A percentile compares a stretch with the other conserved stretches of the same genome.
These are phyloP conservation scores for Drosophila mettleri DNA, from an alignment of 2,888 invertebrate species.

Conservation along the genomic window DNA sequence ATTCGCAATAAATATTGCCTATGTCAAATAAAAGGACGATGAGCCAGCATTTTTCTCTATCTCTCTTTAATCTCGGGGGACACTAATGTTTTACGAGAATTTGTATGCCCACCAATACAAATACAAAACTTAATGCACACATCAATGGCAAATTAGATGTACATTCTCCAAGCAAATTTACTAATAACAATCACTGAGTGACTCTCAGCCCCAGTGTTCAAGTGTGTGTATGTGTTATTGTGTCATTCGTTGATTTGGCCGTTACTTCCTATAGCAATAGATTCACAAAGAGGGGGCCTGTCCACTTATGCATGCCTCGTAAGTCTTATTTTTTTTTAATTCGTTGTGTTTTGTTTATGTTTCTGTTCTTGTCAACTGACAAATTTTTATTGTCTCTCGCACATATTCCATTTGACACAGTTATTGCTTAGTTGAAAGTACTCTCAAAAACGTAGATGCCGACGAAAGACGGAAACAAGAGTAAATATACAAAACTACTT, in stretches of 20 bases:
- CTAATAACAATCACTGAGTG: slow-evolving; percentile 75
- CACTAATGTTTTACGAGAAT: slow-evolving; percentile 79
- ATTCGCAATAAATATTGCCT: slow-evolving; percentile 81
- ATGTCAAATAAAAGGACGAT: slow-evolving; percentile 80
- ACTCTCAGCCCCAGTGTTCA: slow-evolving; percentile 16
- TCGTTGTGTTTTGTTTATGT: slow-evolving; percentile 53
- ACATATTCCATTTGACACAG: slow-evolving; percentile 27
- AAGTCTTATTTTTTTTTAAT: slow-evolving; percentile 69
- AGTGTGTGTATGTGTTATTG: slow-evolving; percentile 15
- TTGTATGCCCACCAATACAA: slow-evolving; percentile 47
- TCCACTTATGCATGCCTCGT: slow-evolving; percentile 58
- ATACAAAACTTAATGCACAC: slow-evolving; percentile 71
- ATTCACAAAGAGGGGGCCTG: slow-evolving; percentile 49
- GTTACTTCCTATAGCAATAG: slow-evolving; percentile 76
- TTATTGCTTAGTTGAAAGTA: slow-evolving; percentile 74
- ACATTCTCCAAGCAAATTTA: slow-evolving; percentile 73
- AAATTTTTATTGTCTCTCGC: slow-evolving; percentile 71
- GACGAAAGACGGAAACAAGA: slow-evolving; percentile 43
- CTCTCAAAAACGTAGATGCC: slow-evolving; percentile 27
- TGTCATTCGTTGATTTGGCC: slow-evolving; percentile 64
- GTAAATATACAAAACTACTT: slow-evolving; percentile 67
- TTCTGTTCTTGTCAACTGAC: slow-evolving; percentile 61
- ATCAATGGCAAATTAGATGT: slow-evolving; percentile 78
- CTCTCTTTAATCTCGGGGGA: slow-evolving; percentile 73
- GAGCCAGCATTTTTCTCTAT: slow-evolving; percentile 64